Base-by-base conservation (phyloP, 2,888 invertebrate genomes). In the Chelonus formosanus region DNA sequence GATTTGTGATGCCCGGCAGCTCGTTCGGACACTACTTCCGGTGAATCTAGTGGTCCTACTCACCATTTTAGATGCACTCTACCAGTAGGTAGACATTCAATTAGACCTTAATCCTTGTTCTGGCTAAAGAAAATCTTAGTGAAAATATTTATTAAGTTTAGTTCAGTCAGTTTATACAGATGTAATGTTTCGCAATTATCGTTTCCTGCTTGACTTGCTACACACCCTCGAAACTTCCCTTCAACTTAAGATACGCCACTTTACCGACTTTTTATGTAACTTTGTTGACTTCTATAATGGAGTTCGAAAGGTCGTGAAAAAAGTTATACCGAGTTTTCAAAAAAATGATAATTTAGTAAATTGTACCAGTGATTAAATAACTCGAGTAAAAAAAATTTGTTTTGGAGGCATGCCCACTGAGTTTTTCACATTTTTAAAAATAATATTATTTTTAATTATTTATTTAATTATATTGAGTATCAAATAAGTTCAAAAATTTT, bases 1-100 rank as follows among this genome's bases (percentile, higher is more conserved):
- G 80, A 81, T 81, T 79, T 79, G 79, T 77, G 75, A 75, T 71
- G 68, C 65, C 70, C 72, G 67, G 68, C 65, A 53, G 20, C 61
- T 35, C 53, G 63, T 32, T 31, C 44, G 52, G 44, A 56, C 56
- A 47, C 43, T 45, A 57, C 34, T n/a, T 36, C 56, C 53, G 5
- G 54, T 31, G 50, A 50, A 31, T 62, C 53, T 57, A 52, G 55
- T 56, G 61, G 48, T 36, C 20, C 65, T 35, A 65, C 32, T 36
- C 50, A 59, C 34, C 35, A 40, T 43, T 20, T 43, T 20, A 32
- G 36, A 43, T 31, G 32, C 40, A 57, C 20, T 36, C 54, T 36
- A 56, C 56, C 10, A 32, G 7, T 44, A 32, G 8, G n/a, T 34
- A 44, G n/a, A 10, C n/a, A 20, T 48, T 48, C 1, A 5, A 48